Base-by-base conservation (phyloP, 2,113 vertebrate genomes). In the Tupaia chinensis region DNA sequence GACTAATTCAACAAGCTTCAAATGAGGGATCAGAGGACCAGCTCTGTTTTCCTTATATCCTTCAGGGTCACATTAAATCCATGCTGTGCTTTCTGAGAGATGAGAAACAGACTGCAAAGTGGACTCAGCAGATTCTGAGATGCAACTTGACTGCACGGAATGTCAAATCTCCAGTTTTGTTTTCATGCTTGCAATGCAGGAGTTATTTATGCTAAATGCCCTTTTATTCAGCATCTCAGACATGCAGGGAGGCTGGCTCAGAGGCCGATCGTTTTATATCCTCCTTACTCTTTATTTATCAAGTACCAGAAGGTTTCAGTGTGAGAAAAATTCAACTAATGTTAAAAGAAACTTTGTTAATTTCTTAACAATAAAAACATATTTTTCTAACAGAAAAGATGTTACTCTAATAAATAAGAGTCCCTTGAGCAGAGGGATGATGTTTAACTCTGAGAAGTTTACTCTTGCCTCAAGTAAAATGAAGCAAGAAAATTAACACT, bases 21-120 rank as follows among this genome's bases (percentile, higher is more conserved):
- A 97, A 92, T 97, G 80, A 84, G 94, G 93, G 96, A 95, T 87
- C 81, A 94, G 92, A 97, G 95, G 94, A 97, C 96, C 97, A 97
- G 94, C 94, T 97, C 88, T 97, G 79, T 87, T 98, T 98, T 98
- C 94, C 97, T 98, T 97, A 94, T 87, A 83, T 91, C 91, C 94
- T 98, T 80, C 61, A 94, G 94, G 96, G 97, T 98, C 97, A 98
- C 90, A 89, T 98, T 97, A 97, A 98, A 98, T 95, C 96, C 96
- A 92, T 94, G 82, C 76, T 96, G 9, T 12, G 86, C 87, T 97
- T 97, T 97, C 96, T 92, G 95, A 94, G 86, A 97, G 92, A 96
- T 98, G 96, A 93, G 81, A 97, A 97, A 70, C 92, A 93, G 95
- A 96, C 80, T 96, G 10, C 4, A 19, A 91, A 98, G 92, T 13